A percentile compares a stretch with the other conserved stretches of the same genome.
Conservation (phyloP, 2,113 vertebrate genomes). For the Calyptommatus sinebrachiatus region DNA sequence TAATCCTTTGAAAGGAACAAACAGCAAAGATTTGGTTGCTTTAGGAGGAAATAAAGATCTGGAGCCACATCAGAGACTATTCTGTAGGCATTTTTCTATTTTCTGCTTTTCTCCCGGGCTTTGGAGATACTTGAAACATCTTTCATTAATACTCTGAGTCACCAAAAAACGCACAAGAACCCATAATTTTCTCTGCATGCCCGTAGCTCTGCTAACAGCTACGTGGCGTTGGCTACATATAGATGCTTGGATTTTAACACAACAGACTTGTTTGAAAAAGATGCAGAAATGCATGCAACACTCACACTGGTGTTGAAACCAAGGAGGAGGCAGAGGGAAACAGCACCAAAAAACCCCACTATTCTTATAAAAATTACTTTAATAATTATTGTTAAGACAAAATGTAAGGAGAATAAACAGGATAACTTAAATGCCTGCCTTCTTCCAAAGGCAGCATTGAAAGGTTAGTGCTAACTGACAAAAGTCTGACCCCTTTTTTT, state of each 20-base stretch:
- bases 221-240: constrained; percentile 41
- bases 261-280: background rate
- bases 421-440: too few relatives aligned
- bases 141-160: background rate
- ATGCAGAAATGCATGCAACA: background rate
- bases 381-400: too few relatives aligned
- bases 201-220: constrained; percentile 27
- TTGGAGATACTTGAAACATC: constrained; percentile 18
- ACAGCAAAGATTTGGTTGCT: background rate
- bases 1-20: constrained; percentile 14
- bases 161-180: constrained; percentile 20
- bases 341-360: constrained; percentile 4
- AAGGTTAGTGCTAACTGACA: constrained; percentile 29
- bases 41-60: constrained; percentile 8
- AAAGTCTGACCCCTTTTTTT: too few relatives aligned
- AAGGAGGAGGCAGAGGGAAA: too few relatives aligned
- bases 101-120: constrained; percentile 33
- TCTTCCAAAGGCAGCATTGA: constrained; percentile 7
- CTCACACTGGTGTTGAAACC: background rate
- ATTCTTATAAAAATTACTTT: too few relatives aligned
- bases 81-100: constrained; percentile 4
- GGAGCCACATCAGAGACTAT: constrained; percentile 8
- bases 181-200: background rate
- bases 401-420: too few relatives aligned
- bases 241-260: constrained; percentile 22